Conservation (phyloP, 1,140 invertebrate species). For the Micrasema longulum region DNA sequence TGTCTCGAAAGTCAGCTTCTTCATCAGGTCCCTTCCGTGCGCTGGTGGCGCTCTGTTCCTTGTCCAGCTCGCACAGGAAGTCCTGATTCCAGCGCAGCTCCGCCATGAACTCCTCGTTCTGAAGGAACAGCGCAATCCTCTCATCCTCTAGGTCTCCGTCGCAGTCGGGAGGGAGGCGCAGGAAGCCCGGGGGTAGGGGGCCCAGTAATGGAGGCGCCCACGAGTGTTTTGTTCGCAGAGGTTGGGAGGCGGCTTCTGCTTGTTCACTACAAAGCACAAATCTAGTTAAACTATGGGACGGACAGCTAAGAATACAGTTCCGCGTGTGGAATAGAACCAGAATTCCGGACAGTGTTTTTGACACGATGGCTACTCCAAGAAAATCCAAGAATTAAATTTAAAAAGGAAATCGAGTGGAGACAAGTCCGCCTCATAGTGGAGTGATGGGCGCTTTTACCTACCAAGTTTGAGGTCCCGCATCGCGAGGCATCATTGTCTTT, state of each 20-base stretch:
- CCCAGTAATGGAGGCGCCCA: constrained; percentile 89
- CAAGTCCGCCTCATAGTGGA: no score
- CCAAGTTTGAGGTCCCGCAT: no score
- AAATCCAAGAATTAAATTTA: no score
- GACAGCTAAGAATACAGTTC: no score
- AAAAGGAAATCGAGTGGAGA: no score
- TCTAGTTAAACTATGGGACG: no score
- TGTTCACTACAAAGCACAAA: no score
- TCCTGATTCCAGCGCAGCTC: constrained; percentile 90
- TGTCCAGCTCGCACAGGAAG: constrained; percentile 88
- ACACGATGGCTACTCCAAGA: no score
- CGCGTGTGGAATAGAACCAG: no score
- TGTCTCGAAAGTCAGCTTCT: constrained; percentile 84
- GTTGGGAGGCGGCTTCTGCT: neutral
- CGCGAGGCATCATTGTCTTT: no score
- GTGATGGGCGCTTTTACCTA: no score
- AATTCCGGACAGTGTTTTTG: no score
- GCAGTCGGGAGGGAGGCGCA: constrained; percentile 71
- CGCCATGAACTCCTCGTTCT: constrained; percentile 94
- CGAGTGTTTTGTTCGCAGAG: constrained; percentile 62
- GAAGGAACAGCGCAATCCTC: constrained; percentile 87
- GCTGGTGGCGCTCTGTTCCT: constrained; percentile 69
- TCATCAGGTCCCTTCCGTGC: constrained; percentile 74
- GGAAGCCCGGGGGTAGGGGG: constrained; percentile 83
- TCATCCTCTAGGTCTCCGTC: constrained; percentile 76